These are phyloP conservation scores for Bryconaethiops microstoma DNA, from an alignment of 2,797 vertebrate species.

Conservation along the genomic window DNA sequence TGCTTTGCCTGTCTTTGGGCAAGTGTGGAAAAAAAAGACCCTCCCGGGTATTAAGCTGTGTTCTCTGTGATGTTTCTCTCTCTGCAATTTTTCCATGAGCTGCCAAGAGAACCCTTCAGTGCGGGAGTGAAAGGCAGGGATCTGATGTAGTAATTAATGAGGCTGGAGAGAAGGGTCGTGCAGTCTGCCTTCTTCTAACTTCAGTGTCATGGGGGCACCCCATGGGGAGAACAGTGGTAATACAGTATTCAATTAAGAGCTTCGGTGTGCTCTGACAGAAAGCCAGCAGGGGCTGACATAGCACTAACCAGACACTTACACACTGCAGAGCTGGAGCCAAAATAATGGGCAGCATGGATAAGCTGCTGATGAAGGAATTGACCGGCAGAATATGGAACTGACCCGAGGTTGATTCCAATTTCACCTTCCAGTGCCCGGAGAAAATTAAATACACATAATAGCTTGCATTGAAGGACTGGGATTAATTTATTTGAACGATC, in stretches of 20 bases:
- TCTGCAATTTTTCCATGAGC: constrained; percentile 13
- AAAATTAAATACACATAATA: constrained; percentile 45
- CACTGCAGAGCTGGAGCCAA: constrained; percentile 46
- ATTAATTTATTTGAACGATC: constrained; percentile 22
- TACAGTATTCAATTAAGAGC: constrained; percentile 62
- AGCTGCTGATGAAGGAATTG: constrained; percentile 45
- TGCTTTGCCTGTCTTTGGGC: constrained; percentile 48
- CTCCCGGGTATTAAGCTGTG: constrained; percentile 21
- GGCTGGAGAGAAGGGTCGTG: constrained; percentile 54
- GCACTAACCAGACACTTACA: constrained; percentile 59
- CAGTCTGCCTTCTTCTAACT: constrained; percentile 44
- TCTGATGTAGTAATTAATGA: constrained; percentile 63
- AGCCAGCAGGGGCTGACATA: constrained; percentile 54
- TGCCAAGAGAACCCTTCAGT: constrained; percentile 40
- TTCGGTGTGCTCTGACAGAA: constrained; percentile 57
- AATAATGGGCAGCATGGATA: constrained; percentile 42
- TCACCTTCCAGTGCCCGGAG: constrained; percentile 23
- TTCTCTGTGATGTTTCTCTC: constrained; percentile 49
- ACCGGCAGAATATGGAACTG: constrained; percentile 44
- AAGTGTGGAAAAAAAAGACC: constrained; percentile 13
- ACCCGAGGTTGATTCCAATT: constrained; percentile 52
- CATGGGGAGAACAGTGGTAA: constrained; percentile 61
- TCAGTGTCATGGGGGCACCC: constrained; percentile 44
- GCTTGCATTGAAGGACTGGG: constrained; percentile 15
- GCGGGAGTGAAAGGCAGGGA: constrained; percentile 47